Conservation (phyloP, 2,888 invertebrate genomes). For the Cryptus viduatorius region DNA sequence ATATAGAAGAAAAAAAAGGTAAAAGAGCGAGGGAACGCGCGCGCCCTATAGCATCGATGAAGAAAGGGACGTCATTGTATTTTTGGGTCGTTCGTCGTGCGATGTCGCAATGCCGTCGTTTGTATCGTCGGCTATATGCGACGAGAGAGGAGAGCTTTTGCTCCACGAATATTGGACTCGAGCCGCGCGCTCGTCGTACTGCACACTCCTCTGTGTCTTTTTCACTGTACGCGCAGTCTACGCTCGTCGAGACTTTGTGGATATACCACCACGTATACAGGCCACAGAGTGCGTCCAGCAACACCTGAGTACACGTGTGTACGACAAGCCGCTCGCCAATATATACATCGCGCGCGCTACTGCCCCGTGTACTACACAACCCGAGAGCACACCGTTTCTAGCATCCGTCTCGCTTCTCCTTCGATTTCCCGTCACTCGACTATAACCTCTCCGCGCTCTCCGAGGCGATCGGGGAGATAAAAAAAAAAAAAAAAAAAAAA, state of each 20-base stretch:
- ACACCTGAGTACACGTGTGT: conserved; percentile 8
- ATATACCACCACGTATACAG: not conserved
- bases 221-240: not conserved
- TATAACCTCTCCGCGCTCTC: conserved; percentile 31
- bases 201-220: not conserved
- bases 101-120: conserved; percentile 74
- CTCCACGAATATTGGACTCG: not conserved
- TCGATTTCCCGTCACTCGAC: conserved; percentile 57
- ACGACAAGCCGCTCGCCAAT: not conserved
- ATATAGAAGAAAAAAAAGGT: not conserved
- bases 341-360: not conserved
- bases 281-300: conserved; percentile 10
- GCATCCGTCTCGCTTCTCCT: conserved; percentile 36
- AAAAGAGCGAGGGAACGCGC: conserved; percentile 8
- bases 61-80: conserved; percentile 57
- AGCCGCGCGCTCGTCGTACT: not conserved
- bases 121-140: conserved; percentile 25
- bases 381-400: not conserved
- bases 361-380: not conserved
- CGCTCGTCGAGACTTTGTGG: not conserved
- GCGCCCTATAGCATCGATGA: conserved; percentile 30
- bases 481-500: not conserved
- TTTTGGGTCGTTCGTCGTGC: conserved; percentile 64
- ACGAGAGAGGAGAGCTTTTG: not conserved
- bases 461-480: not conserved